These are phyloP conservation scores for Sakesphorus luctuosus DNA, from an alignment of 2,113 vertebrate genomes.

Conservation along the genomic window DNA sequence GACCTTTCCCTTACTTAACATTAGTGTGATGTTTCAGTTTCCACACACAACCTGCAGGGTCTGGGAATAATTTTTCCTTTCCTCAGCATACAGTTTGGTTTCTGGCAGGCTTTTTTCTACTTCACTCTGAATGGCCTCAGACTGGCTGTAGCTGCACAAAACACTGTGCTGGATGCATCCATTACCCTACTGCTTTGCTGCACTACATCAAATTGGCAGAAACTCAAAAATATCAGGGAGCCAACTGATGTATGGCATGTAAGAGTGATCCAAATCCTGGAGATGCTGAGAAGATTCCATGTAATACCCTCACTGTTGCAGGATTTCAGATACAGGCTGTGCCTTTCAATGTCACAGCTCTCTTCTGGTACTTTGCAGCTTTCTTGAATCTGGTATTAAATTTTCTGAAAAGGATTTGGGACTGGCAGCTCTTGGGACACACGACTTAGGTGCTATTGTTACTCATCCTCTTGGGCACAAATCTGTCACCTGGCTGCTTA, in stretches of 20 bases:
- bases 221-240: background rate
- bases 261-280: background rate
- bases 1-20: background rate
- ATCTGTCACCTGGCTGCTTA: background rate
- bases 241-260: rapidly evolving
- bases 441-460: background rate
- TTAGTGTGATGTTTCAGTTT: background rate
- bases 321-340: background rate
- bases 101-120: background rate
- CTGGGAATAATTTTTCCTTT: background rate
- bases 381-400: background rate
- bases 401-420: background rate
- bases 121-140: background rate
- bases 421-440: background rate
- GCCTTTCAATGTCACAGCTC: background rate
- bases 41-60: background rate
- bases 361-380: background rate
- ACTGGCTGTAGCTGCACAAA: background rate
- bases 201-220: background rate
- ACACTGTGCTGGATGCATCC: background rate
- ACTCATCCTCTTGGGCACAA: background rate
- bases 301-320: background rate
- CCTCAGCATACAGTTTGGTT: rapidly evolving
- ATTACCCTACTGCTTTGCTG: background rate
- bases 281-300: background rate